Evolutionary conservation across 1,140 invertebrate genomes (phyloP).

Genomic region (Melanaphis sacchari): DNA sequence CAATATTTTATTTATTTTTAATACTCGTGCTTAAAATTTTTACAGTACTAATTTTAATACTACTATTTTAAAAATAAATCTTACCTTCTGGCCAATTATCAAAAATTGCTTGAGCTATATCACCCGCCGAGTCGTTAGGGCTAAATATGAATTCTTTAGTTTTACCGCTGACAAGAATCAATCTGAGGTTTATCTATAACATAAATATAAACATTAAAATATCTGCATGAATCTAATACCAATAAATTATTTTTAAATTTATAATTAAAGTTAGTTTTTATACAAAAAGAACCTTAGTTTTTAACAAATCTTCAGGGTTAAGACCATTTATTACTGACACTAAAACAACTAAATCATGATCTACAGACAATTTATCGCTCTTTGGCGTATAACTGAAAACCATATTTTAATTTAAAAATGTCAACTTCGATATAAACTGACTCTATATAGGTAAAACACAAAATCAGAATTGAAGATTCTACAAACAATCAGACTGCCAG

Average conservation of each 20-base stretch:
- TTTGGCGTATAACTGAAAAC: constrained; percentile 48
- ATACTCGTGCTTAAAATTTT: not conserved
- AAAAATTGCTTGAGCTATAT: constrained; percentile 98
- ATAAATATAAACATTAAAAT: constrained; percentile 60
- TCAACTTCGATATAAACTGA: not conserved
- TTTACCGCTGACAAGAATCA: constrained; percentile 97
- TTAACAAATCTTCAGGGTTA: constrained; percentile 33
- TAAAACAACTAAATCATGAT: constrained; percentile 16
- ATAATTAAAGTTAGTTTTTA: not conserved
- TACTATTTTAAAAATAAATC: not conserved
- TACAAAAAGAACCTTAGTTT: constrained; percentile 32
- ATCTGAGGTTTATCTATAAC: constrained; percentile 92
- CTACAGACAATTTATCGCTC: constrained; percentile 7
- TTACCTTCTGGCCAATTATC: constrained; percentile 97
- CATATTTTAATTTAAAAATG: constrained; percentile 36
- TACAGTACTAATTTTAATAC: not conserved
- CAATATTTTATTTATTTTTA: not conserved
- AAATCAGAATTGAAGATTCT: not conserved
- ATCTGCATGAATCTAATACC: not conserved
- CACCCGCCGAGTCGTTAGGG: constrained; percentile 94
- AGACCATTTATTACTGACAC: constrained; percentile 32
- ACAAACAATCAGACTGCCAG: not conserved
- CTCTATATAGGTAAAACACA: not conserved
- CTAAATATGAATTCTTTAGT: constrained; percentile 98
- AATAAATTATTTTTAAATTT: not conserved